Evolutionary conservation across 2,797 vertebrate genomes (phyloP).

Genomic region (Phoxinus dragarum): DNA sequence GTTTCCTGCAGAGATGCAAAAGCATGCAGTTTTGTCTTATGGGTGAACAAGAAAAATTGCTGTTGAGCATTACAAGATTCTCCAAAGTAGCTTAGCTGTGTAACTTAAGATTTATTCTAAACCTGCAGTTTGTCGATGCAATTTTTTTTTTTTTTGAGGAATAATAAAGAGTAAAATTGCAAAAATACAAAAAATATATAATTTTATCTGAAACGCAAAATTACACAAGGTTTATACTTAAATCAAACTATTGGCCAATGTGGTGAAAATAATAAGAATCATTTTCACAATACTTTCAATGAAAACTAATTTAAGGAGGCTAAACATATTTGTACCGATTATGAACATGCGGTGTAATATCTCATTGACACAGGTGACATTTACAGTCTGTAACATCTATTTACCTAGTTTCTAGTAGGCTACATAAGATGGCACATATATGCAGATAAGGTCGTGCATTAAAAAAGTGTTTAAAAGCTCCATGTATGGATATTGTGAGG

Average conservation of each 20-base stretch:
- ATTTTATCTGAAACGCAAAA: not conserved
- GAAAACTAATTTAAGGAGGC: not conserved
- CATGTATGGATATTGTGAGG: not conserved
- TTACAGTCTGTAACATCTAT: not conserved
- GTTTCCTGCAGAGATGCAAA: constrained; percentile 7
- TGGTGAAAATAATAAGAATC: not conserved
- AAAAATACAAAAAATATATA: no score
- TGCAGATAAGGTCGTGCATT: not conserved
- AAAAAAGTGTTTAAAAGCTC: not conserved
- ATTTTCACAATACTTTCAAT: not conserved
- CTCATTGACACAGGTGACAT: not conserved
- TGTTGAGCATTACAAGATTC: not conserved
- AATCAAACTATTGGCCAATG: not conserved
- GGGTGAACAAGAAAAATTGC: constrained; percentile 4
- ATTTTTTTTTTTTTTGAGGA: no score
- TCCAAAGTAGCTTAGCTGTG: not conserved
- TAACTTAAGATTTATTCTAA: constrained; percentile 2
- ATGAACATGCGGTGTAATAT: not conserved
- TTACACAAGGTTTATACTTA: not conserved
- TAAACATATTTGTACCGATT: not conserved
- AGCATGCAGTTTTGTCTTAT: constrained; percentile 12
- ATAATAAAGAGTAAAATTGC: no score
- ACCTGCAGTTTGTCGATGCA: no score
- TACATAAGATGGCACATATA: not conserved
- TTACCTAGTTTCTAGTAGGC: constrained; percentile 1